Evolutionary conservation across 2,797 vertebrate species (phyloP).

Genomic region (Tragopan temminckii): DNA sequence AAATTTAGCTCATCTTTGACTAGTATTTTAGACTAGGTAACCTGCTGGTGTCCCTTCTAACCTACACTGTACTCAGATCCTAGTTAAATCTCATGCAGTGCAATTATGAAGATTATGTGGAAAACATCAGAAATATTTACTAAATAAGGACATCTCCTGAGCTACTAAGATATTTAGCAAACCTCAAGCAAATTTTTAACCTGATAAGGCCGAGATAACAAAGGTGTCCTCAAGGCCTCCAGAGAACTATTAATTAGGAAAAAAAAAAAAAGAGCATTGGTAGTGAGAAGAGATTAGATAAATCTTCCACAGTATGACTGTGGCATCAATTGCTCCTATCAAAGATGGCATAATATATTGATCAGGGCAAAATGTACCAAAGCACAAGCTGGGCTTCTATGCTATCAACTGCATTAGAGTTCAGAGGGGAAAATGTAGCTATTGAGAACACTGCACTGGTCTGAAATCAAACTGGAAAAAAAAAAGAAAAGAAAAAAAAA

Average conservation of each 20-base stretch:
- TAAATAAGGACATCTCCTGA: neutral
- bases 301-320: neutral
- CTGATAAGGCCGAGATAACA: neutral
- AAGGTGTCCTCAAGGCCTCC: neutral
- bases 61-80: neutral
- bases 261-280: neutral
- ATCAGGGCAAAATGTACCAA: neutral
- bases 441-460: neutral
- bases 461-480: neutral
- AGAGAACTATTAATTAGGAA: neutral
- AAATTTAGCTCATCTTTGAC: neutral
- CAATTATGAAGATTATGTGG: neutral
- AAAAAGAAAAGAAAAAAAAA: neutral
- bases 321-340: neutral
- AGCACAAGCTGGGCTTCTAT: neutral
- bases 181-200: neutral
- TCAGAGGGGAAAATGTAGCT: neutral
- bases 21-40: neutral
- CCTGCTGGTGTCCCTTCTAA: neutral
- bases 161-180: neutral
- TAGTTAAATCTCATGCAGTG: neutral
- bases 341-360: neutral
- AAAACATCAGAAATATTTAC: neutral
- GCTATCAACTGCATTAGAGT: neutral
- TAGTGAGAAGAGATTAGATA: neutral